Percentiles rank a stretch among this genome's conserved stretches.
These are phyloP conservation scores for Syrista parreyssii DNA, from an alignment of 2,888 invertebrate species.

Conservation along the genomic window DNA sequence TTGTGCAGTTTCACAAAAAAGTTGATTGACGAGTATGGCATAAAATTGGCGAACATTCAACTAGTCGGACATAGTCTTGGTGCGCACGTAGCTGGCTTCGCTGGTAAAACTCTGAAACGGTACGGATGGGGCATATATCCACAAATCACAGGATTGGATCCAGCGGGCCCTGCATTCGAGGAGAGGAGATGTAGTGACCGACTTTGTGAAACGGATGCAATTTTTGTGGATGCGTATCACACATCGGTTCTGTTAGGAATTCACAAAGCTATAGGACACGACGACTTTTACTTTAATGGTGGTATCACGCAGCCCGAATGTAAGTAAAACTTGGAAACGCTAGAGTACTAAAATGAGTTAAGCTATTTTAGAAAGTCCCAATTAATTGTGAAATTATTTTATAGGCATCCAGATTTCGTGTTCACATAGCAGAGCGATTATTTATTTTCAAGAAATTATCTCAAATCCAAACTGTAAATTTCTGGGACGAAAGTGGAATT, in stretches of 20 bases:
- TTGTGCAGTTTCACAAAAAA: neutral
- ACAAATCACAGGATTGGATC: conserved; percentile 13
- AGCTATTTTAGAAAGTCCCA: too few relatives aligned
- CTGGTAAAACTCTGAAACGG: neutral
- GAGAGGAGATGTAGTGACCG: neutral
- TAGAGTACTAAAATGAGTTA: too few relatives aligned
- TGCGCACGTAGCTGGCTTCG: conserved; percentile 12
- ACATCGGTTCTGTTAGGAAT: neutral
- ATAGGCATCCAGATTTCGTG: too few relatives aligned
- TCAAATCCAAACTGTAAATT: too few relatives aligned
- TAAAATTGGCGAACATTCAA: neutral
- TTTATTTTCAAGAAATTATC: too few relatives aligned
- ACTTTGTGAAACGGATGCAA: conserved; percentile 1
- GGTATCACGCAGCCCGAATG: conserved; percentile 6
- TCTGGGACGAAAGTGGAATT: too few relatives aligned
- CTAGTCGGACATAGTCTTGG: conserved; percentile 13
- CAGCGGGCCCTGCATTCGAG: conserved; percentile 8
- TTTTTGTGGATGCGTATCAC: conserved; percentile 5
- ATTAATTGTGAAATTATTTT: too few relatives aligned
- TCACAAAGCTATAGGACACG: neutral
- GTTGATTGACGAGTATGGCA: neutral
- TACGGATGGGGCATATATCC: neutral
- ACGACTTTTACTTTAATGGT: conserved; percentile 4
- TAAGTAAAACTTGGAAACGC: neutral
- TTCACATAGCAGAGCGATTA: too few relatives aligned